Evolutionary conservation across 23 tunicate genomes (phyloP).

Genomic region (Clavelina lepadiformis): DNA sequence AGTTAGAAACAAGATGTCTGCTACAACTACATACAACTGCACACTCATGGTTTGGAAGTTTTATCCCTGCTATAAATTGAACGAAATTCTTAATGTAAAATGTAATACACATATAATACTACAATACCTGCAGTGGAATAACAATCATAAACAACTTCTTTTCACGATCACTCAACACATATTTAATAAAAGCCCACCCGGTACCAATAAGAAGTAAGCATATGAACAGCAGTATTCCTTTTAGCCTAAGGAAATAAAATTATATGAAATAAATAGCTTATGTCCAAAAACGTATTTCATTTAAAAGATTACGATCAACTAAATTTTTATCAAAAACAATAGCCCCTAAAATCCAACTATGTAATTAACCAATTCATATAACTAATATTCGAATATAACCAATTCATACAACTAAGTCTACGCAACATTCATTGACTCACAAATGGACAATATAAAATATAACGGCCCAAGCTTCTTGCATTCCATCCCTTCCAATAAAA

Average conservation of each 20-base stretch:
- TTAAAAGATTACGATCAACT: neutral
- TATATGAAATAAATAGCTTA: too few species aligned
- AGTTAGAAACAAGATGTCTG: too few species aligned
- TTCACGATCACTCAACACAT: constrained; percentile 80
- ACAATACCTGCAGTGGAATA: constrained; percentile 79
- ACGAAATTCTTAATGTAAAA: too few species aligned
- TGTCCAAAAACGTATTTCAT: neutral
- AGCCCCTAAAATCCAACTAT: neutral
- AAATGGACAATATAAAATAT: constrained; percentile 94
- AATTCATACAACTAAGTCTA: neutral
- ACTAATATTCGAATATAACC: neutral
- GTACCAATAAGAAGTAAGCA: constrained; percentile 89
- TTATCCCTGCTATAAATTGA: too few species aligned
- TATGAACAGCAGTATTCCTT: constrained; percentile 80
- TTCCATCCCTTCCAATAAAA: constrained; percentile 79
- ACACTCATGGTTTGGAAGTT: too few species aligned
- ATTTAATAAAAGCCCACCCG: constrained; percentile 99
- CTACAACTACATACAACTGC: too few species aligned
- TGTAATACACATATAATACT: neutral
- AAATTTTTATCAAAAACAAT: neutral
- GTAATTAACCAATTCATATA: neutral
- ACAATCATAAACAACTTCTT: constrained; percentile 93
- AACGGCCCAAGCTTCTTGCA: constrained; percentile 93
- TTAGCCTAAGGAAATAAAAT: constrained; percentile 46
- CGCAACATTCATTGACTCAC: constrained; percentile 40